Conservation (phyloP, 2,888 invertebrate species). For the Chaitophorus viminalis region DNA sequence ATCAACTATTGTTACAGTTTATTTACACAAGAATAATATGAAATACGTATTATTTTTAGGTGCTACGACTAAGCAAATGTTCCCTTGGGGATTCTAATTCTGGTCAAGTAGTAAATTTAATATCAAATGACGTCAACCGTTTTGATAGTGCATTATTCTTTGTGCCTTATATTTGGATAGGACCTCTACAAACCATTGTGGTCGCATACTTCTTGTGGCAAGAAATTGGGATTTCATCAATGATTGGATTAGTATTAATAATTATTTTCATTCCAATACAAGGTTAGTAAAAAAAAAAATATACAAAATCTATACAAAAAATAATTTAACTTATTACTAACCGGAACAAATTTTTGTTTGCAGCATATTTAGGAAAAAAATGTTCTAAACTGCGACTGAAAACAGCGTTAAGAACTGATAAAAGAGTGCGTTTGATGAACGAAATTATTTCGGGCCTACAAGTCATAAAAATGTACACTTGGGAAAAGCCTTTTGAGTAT, state of each 20-base stretch:
- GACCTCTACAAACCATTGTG: slow-evolving; percentile 82
- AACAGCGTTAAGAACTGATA: slow-evolving; percentile 89
- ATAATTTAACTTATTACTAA: no score
- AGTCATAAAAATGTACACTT: slow-evolving; percentile 92
- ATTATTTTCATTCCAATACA: slow-evolving; percentile 79
- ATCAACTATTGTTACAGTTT: no score
- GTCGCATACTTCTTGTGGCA: slow-evolving; percentile 77
- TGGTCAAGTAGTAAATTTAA: slow-evolving; percentile 75
- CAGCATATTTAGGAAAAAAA: slow-evolving; percentile 73
- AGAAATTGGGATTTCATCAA: slow-evolving; percentile 76
- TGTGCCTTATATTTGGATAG: slow-evolving; percentile 91
- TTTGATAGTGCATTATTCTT: slow-evolving; percentile 91
- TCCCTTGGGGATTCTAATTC: slow-evolving; percentile 85
- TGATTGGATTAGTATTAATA: slow-evolving; percentile 78
- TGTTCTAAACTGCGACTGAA: slow-evolving; percentile 79
- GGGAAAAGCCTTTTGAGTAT: slow-evolving; percentile 84
- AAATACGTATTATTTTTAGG: slow-evolving; percentile 68
- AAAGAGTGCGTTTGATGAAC: slow-evolving; percentile 89
- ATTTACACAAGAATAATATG: no score
- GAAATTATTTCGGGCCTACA: slow-evolving; percentile 88
- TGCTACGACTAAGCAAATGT: slow-evolving; percentile 80
- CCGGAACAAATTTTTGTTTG: no score
- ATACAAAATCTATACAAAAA: neutral
- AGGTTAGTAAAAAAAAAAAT: slow-evolving; percentile 68
- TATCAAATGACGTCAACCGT: slow-evolving; percentile 93